Evolutionary conservation across 1,140 invertebrate genomes (phyloP).

Genomic region (Heliothis subflexa): DNA sequence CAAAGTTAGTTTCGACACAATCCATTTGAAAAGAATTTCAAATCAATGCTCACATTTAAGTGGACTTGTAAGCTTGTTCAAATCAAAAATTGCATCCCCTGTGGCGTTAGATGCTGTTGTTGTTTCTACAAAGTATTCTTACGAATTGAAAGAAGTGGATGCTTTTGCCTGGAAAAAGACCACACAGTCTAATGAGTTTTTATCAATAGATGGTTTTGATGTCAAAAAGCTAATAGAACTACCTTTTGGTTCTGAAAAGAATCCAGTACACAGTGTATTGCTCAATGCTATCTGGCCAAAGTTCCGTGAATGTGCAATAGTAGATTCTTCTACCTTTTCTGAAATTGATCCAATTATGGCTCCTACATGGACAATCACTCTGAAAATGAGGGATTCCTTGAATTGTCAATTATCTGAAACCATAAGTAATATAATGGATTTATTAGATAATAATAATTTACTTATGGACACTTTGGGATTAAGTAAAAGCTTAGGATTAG

Average conservation of each 20-base stretch:
- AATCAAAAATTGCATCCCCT: constrained; percentile 91
- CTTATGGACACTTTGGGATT: constrained; percentile 79
- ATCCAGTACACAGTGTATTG: constrained; percentile 92
- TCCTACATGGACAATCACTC: constrained; percentile 91
- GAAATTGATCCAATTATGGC: constrained; percentile 96
- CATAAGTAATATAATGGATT: constrained; percentile 80
- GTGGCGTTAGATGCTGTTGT: constrained; percentile 88
- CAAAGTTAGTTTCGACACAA: constrained; percentile 94
- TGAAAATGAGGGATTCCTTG: constrained; percentile 87
- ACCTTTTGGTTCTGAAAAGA: constrained; percentile 94
- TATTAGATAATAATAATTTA: constrained; percentile 74
- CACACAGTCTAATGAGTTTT: constrained; percentile 91
- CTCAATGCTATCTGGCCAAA: constrained; percentile 95
- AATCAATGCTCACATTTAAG: constrained; percentile 93
- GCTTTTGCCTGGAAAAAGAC: constrained; percentile 88
- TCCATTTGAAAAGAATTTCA: constrained; percentile 94
- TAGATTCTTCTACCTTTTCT: constrained; percentile 95
- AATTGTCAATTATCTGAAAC: constrained; percentile 90
- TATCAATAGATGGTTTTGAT: constrained; percentile 88
- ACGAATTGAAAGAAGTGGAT: constrained; percentile 90
- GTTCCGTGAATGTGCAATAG: constrained; percentile 94
- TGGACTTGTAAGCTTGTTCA: constrained; percentile 92
- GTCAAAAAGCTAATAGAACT: constrained; percentile 87
- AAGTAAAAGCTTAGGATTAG: constrained; percentile 76
- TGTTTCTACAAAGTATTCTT: constrained; percentile 94